These are phyloP conservation scores for Columba livia DNA, from an alignment of 2,113 vertebrate genomes.

Conservation along the genomic window DNA sequence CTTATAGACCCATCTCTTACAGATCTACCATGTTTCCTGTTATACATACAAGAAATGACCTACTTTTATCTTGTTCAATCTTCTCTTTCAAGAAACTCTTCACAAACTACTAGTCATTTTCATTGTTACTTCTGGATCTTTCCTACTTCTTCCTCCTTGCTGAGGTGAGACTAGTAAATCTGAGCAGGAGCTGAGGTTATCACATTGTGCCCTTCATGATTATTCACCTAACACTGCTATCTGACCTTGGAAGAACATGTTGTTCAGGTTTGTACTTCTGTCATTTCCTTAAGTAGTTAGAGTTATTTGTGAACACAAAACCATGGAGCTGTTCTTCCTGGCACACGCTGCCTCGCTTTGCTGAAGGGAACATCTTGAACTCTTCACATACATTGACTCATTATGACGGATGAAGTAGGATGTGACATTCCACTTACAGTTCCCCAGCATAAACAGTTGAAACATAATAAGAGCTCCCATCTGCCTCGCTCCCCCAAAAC, in stretches of 20 bases:
- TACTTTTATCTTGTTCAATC: neutral
- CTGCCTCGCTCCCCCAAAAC: conserved; percentile 1
- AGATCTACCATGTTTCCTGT: neutral
- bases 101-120: neutral
- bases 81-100: neutral
- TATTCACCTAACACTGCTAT: neutral
- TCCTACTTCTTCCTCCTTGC: neutral
- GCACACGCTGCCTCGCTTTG: neutral
- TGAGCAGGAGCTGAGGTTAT: neutral
- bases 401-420: conserved; percentile 53
- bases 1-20: neutral
- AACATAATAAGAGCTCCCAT: conserved; percentile 55
- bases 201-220: neutral
- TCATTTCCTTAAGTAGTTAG: neutral
- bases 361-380: conserved; percentile 68
- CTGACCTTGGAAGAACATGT: neutral
- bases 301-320: conserved; percentile 48
- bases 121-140: neutral
- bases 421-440: conserved; percentile 59
- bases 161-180: neutral
- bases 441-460: conserved; percentile 59
- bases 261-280: neutral
- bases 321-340: neutral
- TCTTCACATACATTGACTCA: conserved; percentile 44
- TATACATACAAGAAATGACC: neutral